Conservation (phyloP, 2,113 vertebrate species). For the Catharus fuscescens region DNA sequence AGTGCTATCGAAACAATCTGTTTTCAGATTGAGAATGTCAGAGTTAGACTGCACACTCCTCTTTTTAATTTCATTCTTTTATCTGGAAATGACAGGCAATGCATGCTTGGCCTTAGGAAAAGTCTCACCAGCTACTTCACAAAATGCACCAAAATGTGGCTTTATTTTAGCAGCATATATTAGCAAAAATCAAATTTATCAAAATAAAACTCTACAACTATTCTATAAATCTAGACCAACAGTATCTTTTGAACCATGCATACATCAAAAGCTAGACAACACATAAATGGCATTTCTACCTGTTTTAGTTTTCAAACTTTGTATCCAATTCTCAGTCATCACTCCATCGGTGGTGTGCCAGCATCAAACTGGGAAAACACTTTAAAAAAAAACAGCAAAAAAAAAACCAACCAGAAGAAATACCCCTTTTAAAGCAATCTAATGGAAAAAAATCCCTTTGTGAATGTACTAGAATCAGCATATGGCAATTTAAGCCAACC, state of each 20-base stretch:
- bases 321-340: background rate
- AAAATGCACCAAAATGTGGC: background rate
- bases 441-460: background rate
- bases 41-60: background rate
- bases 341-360: background rate
- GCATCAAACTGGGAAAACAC: background rate
- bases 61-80: background rate
- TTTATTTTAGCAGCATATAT: background rate
- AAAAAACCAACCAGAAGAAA: background rate
- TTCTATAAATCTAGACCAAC: background rate
- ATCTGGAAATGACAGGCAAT: background rate
- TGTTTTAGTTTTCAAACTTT: background rate
- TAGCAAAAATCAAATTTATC: background rate
- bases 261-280: background rate
- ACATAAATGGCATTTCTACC: background rate
- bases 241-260: background rate
- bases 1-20: background rate
- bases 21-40: background rate
- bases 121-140: background rate
- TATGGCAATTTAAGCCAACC: slow-evolving; percentile 21
- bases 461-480: background rate
- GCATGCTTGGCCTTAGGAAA: background rate
- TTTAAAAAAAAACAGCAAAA: background rate
- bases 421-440: background rate
- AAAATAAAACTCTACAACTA: background rate